These are phyloP conservation scores for Chaenogobius annularis DNA, from an alignment of 2,113 vertebrate species.

Conservation along the genomic window DNA sequence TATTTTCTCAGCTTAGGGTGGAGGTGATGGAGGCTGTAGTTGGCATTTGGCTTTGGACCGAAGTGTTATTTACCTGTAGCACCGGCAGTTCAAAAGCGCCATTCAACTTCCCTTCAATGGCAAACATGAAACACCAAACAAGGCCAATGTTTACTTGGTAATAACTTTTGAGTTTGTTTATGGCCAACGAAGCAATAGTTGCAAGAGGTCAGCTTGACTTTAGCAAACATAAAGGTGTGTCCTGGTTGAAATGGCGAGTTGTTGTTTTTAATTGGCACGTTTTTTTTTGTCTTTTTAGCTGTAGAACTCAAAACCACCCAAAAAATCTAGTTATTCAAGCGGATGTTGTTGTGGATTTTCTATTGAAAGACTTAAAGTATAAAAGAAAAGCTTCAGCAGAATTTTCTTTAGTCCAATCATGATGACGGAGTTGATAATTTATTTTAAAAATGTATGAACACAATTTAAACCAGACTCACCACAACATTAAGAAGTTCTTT, in stretches of 20 bases:
- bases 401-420: too few relatives aligned
- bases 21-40: conserved; percentile 62
- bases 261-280: too few relatives aligned
- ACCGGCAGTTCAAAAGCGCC: conserved; percentile 24
- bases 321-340: too few relatives aligned
- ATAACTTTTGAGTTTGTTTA: conserved; percentile 27
- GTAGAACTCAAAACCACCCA: too few relatives aligned
- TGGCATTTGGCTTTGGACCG: conserved; percentile 38
- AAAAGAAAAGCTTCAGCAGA: too few relatives aligned
- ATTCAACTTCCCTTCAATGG: conserved; percentile 19
- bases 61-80: conserved; percentile 25
- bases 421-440: too few relatives aligned
- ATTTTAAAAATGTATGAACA: too few relatives aligned
- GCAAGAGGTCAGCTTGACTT: conserved; percentile 27
- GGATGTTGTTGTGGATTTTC: too few relatives aligned
- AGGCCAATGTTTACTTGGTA: neutral
- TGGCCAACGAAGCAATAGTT: neutral
- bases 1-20: conserved; percentile 63
- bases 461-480: too few relatives aligned
- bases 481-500: too few relatives aligned
- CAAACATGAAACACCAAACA: conserved; percentile 39
- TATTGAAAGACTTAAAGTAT: too few relatives aligned
- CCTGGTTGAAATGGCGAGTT: conserved; percentile 8
- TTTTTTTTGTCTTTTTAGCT: too few relatives aligned
- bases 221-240: conserved; percentile 36